A percentile compares a stretch with the other conserved stretches of the same genome.
Evolutionary conservation across 2,888 invertebrate species (phyloP).

Genomic region (Dryocosmus kuriphilus): DNA sequence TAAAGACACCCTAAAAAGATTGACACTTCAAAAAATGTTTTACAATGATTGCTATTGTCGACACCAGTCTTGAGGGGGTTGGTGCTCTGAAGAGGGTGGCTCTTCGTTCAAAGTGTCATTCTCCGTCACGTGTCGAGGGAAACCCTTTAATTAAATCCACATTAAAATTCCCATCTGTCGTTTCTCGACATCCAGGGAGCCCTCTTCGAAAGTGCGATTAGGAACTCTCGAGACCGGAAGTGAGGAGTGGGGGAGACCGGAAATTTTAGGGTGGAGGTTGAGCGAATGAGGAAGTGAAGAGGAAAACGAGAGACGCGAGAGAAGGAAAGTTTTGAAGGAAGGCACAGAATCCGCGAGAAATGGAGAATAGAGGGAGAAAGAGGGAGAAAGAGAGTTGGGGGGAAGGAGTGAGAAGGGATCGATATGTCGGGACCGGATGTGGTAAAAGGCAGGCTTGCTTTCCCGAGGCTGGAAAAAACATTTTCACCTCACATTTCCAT

Average conservation of each 20-base stretch:
- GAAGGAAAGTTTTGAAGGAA: neutral
- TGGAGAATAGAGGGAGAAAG: neutral
- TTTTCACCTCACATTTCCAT: constrained; percentile 39
- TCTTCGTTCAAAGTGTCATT: constrained; percentile 20
- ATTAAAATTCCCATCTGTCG: constrained; percentile 26
- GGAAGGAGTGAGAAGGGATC: constrained; percentile 20
- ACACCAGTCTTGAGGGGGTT: neutral
- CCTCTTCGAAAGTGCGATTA: constrained; percentile 1
- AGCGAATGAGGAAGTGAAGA: constrained; percentile 31
- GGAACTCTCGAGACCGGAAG: constrained; percentile 25
- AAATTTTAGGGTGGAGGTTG: neutral
- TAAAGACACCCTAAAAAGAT: constrained; percentile 3
- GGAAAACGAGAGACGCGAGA: neutral
- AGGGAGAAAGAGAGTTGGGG: neutral
- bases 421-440: constrained; percentile 40
- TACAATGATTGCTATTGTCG: constrained; percentile 33
- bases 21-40: constrained; percentile 24
- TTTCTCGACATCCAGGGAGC: neutral
- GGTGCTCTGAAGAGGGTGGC: neutral
- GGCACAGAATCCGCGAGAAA: neutral
- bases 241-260: constrained; percentile 1
- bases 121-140: constrained; percentile 34
- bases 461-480: constrained; percentile 19
- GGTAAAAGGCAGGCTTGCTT: constrained; percentile 5
- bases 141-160: constrained; percentile 31